Conservation (phyloP, 30 jellyfish, hydroid and myxozoan genomes). For the Aurelia aurita region DNA sequence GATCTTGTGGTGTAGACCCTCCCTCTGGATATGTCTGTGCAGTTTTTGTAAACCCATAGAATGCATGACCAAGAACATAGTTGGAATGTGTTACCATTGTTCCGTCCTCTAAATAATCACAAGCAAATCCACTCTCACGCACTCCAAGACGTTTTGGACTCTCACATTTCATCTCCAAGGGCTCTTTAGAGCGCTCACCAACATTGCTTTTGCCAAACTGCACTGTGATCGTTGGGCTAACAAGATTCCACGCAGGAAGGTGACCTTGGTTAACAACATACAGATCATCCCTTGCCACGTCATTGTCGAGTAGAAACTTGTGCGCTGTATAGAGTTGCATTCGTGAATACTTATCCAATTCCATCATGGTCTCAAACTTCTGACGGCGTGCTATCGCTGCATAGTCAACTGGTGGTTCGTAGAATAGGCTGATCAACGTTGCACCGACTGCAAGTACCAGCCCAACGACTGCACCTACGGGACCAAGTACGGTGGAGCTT, state of each 20-base stretch:
- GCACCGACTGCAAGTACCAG: constrained; percentile 38
- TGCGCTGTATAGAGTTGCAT: constrained; percentile 1
- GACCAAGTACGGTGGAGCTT: neutral
- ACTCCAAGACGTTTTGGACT: neutral
- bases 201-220: neutral
- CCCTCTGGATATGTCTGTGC: neutral
- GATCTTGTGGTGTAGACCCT: neutral
- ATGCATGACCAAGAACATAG: constrained; percentile 3
- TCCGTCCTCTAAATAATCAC: constrained; percentile 38
- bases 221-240: neutral
- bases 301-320: neutral
- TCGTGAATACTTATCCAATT: constrained; percentile 29
- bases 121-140: neutral
- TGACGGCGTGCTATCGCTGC: constrained; percentile 4
- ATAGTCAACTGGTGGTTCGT: constrained; percentile 16
- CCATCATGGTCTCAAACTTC: constrained; percentile 27
- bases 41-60: constrained; percentile 35
- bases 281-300: constrained; percentile 21
- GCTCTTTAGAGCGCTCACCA: neutral
- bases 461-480: constrained; percentile 37
- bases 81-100: neutral
- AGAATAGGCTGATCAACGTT: constrained; percentile 41
- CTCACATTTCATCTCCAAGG: constrained; percentile 12
- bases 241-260: constrained; percentile 5
- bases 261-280: constrained; percentile 46